Percentiles rank a stretch among this genome's conserved stretches.
Conservation (phyloP, 1,140 invertebrate species). For the Drosophila bocqueti region DNA sequence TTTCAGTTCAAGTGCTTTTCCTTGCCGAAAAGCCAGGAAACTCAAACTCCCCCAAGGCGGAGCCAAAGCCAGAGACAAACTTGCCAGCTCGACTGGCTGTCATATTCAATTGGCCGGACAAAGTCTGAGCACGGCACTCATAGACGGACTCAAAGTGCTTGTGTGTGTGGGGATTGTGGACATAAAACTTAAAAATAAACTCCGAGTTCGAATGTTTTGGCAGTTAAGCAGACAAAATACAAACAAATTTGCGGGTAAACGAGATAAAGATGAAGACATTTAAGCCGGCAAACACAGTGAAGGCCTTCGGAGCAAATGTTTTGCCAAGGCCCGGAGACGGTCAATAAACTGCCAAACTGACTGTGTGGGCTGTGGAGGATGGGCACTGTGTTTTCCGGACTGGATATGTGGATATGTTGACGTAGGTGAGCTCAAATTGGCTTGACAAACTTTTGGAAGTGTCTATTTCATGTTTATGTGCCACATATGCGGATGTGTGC, state of each 20-base stretch:
- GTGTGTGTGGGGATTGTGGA: constrained; percentile 30
- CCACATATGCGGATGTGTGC: constrained; percentile 29
- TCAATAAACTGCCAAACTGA: constrained; percentile 50
- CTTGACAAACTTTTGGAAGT: constrained; percentile 52
- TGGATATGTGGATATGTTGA: constrained; percentile 38
- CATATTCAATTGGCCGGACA: constrained; percentile 51
- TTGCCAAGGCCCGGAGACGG: constrained; percentile 43
- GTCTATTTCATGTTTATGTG: constrained; percentile 51
- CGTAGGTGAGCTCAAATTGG: constrained; percentile 49
- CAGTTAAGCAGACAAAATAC: constrained; percentile 47
- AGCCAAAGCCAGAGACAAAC: constrained; percentile 28
- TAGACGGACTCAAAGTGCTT: constrained; percentile 4
- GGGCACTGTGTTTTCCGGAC: neutral
- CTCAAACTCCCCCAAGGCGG: constrained; percentile 18
- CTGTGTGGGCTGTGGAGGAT: constrained; percentile 11
- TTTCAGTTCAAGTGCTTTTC: constrained; percentile 27
- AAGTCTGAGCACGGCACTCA: constrained; percentile 10
- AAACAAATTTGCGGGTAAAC: constrained; percentile 56
- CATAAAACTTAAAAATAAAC: constrained; percentile 63
- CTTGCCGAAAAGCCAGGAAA: constrained; percentile 7
- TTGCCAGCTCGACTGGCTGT: constrained; percentile 49
- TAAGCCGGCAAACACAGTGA: constrained; percentile 50
- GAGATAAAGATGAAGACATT: constrained; percentile 57
- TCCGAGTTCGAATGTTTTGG: constrained; percentile 50
- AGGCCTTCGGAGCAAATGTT: constrained; percentile 40